These are phyloP conservation scores for Agonum fuliginosum DNA, from an alignment of 2,888 invertebrate species.

Conservation along the genomic window DNA sequence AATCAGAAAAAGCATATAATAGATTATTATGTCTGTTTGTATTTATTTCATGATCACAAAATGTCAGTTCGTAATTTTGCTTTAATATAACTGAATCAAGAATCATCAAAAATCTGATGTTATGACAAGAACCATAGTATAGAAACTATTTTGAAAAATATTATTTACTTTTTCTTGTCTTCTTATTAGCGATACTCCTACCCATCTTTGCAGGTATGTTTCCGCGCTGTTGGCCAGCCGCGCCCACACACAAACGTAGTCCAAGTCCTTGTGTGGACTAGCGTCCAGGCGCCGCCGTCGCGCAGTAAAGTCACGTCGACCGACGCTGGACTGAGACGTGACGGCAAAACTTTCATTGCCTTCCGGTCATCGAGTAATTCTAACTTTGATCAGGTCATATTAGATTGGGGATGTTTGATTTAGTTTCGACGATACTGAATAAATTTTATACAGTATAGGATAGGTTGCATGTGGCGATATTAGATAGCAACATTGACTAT, in stretches of 20 bases:
- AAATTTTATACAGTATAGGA: neutral
- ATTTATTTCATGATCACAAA: too few relatives aligned
- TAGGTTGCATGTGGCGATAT: neutral
- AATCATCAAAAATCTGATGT: too few relatives aligned
- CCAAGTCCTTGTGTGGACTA: neutral
- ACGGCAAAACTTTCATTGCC: constrained; percentile 10
- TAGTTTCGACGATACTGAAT: neutral
- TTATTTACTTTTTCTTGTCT: too few relatives aligned
- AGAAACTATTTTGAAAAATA: too few relatives aligned
- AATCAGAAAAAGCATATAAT: too few relatives aligned
- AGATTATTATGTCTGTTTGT: too few relatives aligned
- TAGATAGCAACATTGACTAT: too few relatives aligned
- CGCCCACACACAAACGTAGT: too few relatives aligned
- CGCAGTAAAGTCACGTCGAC: neutral
- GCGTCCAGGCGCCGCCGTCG: neutral
- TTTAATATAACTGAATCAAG: too few relatives aligned
- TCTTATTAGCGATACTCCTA: too few relatives aligned
- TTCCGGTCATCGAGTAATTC: neutral
- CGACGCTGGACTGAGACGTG: neutral
- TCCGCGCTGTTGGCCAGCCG: neutral
- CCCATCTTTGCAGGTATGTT: neutral
- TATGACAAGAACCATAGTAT: too few relatives aligned
- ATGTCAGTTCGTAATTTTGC: too few relatives aligned
- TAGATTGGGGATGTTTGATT: neutral
- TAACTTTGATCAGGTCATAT: constrained; percentile 17